Percentiles rank a stretch among this genome's conserved stretches.
Evolutionary conservation across 2,113 vertebrate species (phyloP).

Genomic region (Phainopepla nitens): DNA sequence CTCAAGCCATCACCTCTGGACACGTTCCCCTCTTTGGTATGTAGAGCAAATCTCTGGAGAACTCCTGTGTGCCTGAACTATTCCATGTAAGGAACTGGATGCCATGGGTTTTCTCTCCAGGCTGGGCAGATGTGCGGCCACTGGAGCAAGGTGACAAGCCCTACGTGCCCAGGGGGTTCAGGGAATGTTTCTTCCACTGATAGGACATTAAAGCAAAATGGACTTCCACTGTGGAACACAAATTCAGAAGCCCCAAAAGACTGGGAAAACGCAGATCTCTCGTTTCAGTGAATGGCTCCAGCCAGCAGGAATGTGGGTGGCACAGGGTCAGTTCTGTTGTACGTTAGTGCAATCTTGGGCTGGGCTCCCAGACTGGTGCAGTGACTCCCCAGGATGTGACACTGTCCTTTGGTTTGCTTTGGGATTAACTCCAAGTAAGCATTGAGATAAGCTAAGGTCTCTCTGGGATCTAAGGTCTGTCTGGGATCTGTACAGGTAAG

Average conservation of each 20-base stretch:
- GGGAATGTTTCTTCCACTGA: neutral
- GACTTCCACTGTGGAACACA: neutral
- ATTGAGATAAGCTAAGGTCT: slow-evolving; percentile 65
- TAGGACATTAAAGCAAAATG: neutral
- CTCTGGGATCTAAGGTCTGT: slow-evolving; percentile 40
- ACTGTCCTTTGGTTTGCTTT: slow-evolving; percentile 80
- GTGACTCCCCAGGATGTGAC: neutral
- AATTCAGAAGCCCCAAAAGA: neutral
- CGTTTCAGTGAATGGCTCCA: slow-evolving; percentile 23
- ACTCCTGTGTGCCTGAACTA: neutral
- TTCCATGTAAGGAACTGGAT: neutral
- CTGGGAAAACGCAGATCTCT: neutral
- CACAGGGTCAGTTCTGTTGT: slow-evolving; percentile 40
- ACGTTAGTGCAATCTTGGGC: slow-evolving; percentile 86
- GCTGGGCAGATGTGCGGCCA: neutral
- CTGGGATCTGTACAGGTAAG: slow-evolving; percentile 74
- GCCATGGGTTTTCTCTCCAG: neutral
- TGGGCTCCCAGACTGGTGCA: slow-evolving; percentile 23
- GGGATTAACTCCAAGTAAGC: slow-evolving; percentile 54
- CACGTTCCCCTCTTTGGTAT: slow-evolving; percentile 53
- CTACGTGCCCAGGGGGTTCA: neutral
- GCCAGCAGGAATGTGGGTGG: slow-evolving; percentile 58
- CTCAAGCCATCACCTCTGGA: neutral
- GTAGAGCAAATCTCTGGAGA: slow-evolving; percentile 31
- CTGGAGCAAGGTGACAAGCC: neutral